Evolutionary conservation across 2,888 invertebrate species (phyloP), one percentile per base, ranked within the genome.

Genomic region (Idaea dimidiata): DNA sequence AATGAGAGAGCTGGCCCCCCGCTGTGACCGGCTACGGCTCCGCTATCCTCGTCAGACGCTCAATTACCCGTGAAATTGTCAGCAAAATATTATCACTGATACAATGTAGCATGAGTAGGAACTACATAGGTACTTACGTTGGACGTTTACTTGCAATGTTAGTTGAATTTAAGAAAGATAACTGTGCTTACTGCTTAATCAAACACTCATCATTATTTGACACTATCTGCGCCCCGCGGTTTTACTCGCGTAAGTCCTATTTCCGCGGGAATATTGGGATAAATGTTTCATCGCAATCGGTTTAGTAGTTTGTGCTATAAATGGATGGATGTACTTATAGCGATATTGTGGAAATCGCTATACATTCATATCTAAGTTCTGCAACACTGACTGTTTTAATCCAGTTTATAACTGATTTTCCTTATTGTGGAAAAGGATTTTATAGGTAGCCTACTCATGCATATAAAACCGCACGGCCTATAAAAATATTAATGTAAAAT

Each of bases 11-110:
- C 14, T 18, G 61, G 68, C 67, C 73, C 78, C 77, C 77, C 72
- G 74, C 72, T 64, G 76, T 69, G 77, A 66, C 67, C 72, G 80
- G 72, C 69, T 73, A n/a, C n/a, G n/a, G 71, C 69, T 73, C 69
- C 73, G 68, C 76, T 77, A 82, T 77, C 81, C 79, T 79, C 85
- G 82, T 83, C 82, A 80, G 82, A 78, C 81, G 80, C 81, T 86
- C 85, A 87, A 87, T 89, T 89, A 86, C 82, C 84, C 87, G 83
- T 89, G 84, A 88, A 87, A 89, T 88, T 87, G 83, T 79, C 75
- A 63, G 66, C 67, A 61, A 64, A 67, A 67, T 70, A 69, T 67
- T 62, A 66, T 69, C 64, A 59, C 54, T 43, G 43, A 43, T 43
- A 43, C 43, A 59, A 33, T 58, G 8, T 57, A 43, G 16, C 33